Conservation (phyloP, 2,113 vertebrate genomes). For the Plectropomus leopardus region DNA sequence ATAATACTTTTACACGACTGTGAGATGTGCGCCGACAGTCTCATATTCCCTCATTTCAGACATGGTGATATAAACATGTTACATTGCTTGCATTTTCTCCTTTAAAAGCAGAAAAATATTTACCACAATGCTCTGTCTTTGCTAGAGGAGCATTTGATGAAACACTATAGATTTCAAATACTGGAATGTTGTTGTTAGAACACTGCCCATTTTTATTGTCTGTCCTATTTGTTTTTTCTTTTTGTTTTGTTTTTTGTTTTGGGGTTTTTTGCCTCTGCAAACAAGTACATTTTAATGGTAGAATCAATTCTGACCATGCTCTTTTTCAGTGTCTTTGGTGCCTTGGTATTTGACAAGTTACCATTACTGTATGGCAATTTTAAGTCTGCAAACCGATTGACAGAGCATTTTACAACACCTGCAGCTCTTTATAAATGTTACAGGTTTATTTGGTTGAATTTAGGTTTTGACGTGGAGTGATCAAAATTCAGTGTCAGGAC, state of each 20-base stretch:
- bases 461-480: no score
- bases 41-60: not conserved
- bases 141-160: not conserved
- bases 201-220: not conserved
- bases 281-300: not conserved
- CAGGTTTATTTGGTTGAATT: no score
- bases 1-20: not conserved
- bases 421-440: no score
- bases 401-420: not conserved
- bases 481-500: no score
- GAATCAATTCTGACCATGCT: not conserved
- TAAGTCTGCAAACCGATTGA: not conserved
- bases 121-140: not conserved
- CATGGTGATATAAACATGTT: not conserved
- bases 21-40: not conserved
- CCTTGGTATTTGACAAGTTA: not conserved
- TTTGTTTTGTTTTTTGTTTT: no score
- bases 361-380: not conserved
- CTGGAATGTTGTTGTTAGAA: not conserved
- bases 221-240: not conserved
- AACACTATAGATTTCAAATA: not conserved
- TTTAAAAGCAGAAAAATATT: not conserved
- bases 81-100: not conserved
- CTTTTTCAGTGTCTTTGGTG: not conserved
- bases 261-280: not conserved